Base-by-base conservation (phyloP, 35 echinoderm and acorn worm species). In the Hemicentrotus pulcherrimus region DNA sequence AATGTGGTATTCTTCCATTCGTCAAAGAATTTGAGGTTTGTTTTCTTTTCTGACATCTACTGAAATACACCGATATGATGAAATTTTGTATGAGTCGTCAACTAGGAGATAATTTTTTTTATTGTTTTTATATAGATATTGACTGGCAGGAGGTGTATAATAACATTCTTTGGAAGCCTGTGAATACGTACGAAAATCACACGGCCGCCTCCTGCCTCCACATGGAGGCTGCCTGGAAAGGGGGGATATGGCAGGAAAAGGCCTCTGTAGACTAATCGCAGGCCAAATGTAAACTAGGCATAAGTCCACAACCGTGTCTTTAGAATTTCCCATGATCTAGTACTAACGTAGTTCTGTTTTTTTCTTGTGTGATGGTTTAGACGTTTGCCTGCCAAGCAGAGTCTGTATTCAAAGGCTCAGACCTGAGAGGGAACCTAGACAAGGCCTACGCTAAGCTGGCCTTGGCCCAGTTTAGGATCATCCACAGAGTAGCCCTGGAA, bases 1-100 rank as follows among this genome's bases (percentile, higher is more conserved):
- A 97, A 86, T 99, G 98, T 94, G 98, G 98, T 46, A 99, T 99
- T 61, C 91, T 99, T 70, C 70, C 96, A 86, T 99, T 99, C 95
- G 98, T 99, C 52, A 97, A 98, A 88, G 97, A 97, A 46, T 99
- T 99, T 97, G 97, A 99, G 96, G 98, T 99, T 94, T 50, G 88
- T 90, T 15, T 89, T 78, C 65, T n/a, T n/a, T 78, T 78, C 65
- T 78, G 4, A 30, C 15, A 13, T 55, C 50, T 15, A 10, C 1
- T 55, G 50, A 14, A 55, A 55, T 55, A 15, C 50, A 55, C 2
- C 15, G 18, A n/a, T 28, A 18, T 78, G 22, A 78, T 19, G 61
- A 19, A 70, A 0, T 28, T 16, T 78, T 78, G n/a, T n/a, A 78
- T 15, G 28, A 18, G 19, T n/a, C 22, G 19, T 78, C 22, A n/a